Conservation (phyloP, 1,140 invertebrate species). For the Dendroctonus valens region DNA sequence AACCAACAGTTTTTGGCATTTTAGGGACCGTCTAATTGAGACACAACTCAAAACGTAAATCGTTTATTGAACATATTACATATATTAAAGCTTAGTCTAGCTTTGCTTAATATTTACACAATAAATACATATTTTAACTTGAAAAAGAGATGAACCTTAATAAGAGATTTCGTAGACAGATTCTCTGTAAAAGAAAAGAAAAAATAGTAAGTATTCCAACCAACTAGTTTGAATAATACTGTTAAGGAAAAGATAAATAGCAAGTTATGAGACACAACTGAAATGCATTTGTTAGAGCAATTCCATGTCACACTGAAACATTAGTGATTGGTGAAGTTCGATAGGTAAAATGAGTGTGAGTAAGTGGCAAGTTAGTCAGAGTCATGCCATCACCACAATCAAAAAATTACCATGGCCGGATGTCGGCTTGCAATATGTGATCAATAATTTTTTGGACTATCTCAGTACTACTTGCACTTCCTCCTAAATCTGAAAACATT, state of each 20-base stretch:
- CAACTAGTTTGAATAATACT: conserved; percentile 5
- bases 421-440: conserved; percentile 53
- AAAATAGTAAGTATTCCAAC: not conserved
- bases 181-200: conserved; percentile 12
- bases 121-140: no score
- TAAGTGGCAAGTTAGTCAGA: conserved; percentile 1
- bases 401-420: conserved; percentile 47
- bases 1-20: no score
- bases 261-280: not conserved
- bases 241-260: conserved; percentile 2
- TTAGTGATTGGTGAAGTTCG: conserved; percentile 2
- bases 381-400: conserved; percentile 22
- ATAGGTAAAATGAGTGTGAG: not conserved
- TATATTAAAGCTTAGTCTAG: no score
- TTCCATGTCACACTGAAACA: conserved; percentile 6
- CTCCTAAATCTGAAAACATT: conserved; percentile 64
- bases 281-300: not conserved
- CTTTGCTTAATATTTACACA: no score
- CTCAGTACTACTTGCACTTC: conserved; percentile 64
- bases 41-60: no score
- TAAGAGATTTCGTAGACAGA: not conserved
- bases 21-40: no score
- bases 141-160: no score
- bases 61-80: no score
- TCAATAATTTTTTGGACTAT: conserved; percentile 69